Percentiles rank a stretch among this genome's conserved stretches.
Conservation (phyloP, 2,888 invertebrate species). For the Agrochola lychnidis region DNA sequence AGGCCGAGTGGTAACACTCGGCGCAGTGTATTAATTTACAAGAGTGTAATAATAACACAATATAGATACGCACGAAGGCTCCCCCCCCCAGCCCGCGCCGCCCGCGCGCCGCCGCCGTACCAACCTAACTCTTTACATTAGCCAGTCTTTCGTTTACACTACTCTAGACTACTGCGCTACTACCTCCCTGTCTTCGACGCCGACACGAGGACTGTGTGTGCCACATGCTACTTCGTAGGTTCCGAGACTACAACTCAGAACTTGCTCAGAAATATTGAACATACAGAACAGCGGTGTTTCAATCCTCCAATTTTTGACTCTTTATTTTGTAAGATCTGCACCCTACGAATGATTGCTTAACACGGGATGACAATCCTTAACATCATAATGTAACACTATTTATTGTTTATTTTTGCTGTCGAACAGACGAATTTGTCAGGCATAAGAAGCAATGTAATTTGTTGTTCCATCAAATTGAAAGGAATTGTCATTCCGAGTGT, state of each 20-base stretch:
- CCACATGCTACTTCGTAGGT: constrained; percentile 6
- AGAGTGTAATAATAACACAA: constrained; percentile 12
- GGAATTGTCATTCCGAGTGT: background rate
- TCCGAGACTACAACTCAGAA: background rate
- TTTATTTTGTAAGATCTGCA: background rate
- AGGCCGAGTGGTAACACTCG: constrained; percentile 34
- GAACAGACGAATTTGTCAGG: background rate
- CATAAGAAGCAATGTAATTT: background rate
- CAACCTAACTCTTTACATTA: constrained; percentile 83
- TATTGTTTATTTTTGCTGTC: background rate
- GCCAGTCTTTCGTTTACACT: constrained; percentile 90
- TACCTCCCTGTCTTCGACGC: constrained; percentile 58
- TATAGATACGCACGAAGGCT: no score
- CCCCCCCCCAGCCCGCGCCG: background rate
- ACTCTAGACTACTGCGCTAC: constrained; percentile 79
- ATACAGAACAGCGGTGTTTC: background rate
- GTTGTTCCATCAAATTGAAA: background rate
- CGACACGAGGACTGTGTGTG: constrained; percentile 24
- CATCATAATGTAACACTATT: background rate
- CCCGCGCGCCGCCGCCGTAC: constrained; percentile 63
- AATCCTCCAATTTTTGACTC: no score
- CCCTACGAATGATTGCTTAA: no score
- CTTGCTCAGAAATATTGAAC: background rate
- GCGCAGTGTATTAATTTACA: constrained; percentile 27
- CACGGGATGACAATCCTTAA: background rate